Evolutionary conservation across 2,888 invertebrate species (phyloP), one percentile per base, ranked within the genome.

Genomic region (Prostheceraeus crozeri): DNA sequence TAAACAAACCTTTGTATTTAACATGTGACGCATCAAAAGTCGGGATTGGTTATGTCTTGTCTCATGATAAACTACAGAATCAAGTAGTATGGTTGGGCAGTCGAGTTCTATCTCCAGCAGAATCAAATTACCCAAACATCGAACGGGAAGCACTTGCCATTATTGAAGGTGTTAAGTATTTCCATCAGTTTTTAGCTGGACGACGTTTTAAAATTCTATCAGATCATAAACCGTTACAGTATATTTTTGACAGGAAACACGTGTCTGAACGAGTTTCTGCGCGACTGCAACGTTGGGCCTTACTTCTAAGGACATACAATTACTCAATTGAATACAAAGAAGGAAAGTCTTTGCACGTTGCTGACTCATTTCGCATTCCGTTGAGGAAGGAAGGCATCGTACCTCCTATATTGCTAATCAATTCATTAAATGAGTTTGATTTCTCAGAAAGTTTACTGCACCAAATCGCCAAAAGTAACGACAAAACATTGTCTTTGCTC

Each of bases 221-320:
- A 0, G 74, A 74, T 59, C 71, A 74, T 59, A 67, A 70, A 58
- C 74, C 76, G 0, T 59, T 78, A 1, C 71, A 67, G 25, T 45
- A 64, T n/a, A 71, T 76, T 52, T 72, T 75, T 59, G 61, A 64
- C 46, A 58, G 63, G 48, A 65, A 68, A 68, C 57, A 16, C 14
- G 3, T 69, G 10, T 63, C 66, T 1, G 40, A 62, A 4, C 57
- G 60, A 27, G 61, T 65, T 4, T 68, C 67, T 8, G 64, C 59
- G 30, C 61, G 68, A 10, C 64, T 70, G 8, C 64, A 66, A 51
- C 54, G 68, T 3, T 68, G 66, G 68, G 59, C 61, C 1, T 19
- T 61, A 0, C 61, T 63, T 4, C 59, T 75, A 16, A 65, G 70
- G 3, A 68, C 67, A 2, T 75, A 74, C 59, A 64, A 70, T 52